These are phyloP conservation scores for Palythoa grandiflora DNA, from an alignment of 92 coral and sea anemone genomes.

Conservation along the genomic window DNA sequence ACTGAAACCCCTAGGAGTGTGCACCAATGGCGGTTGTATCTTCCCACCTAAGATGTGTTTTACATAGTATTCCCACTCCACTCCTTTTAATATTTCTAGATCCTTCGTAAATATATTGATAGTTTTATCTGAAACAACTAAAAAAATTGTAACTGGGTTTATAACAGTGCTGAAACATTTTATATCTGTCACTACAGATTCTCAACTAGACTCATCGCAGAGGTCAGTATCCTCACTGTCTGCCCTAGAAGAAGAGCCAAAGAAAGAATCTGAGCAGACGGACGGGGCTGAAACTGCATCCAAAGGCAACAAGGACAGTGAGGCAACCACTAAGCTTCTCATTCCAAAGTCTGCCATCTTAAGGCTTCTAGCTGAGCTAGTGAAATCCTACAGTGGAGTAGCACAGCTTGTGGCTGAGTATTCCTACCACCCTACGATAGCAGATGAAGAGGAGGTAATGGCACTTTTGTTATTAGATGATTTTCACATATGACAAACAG, in stretches of 20 bases:
- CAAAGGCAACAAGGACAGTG: constrained; percentile 60
- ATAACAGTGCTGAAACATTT: not conserved
- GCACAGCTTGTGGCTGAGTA: constrained; percentile 96
- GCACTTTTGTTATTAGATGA: not conserved
- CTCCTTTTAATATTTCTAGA: too few relatives aligned
- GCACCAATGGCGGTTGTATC: too few relatives aligned
- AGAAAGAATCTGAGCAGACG: constrained; percentile 54
- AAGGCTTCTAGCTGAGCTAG: constrained; percentile 88
- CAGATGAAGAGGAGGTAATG: constrained; percentile 72
- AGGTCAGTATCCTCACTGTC: constrained; percentile 51
- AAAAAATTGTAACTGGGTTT: not conserved
- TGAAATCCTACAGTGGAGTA: constrained; percentile 94
- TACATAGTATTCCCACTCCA: too few relatives aligned
- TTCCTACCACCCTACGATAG: constrained; percentile 70
- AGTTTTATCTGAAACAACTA: not conserved
- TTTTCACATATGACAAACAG: not conserved
- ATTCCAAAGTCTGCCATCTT: constrained; percentile 88
- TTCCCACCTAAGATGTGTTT: too few relatives aligned
- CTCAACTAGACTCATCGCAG: constrained; percentile 68
- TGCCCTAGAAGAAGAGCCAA: constrained; percentile 48
- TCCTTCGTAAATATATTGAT: not conserved
- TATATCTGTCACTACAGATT: constrained; percentile 30
- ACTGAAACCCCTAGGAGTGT: too few relatives aligned
- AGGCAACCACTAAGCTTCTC: constrained; percentile 76
- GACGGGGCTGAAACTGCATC: constrained; percentile 51